A percentile compares a stretch with the other conserved stretches of the same genome.
Conservation (phyloP, 1,140 invertebrate species). For the Pseudomyrmex dendroicus region DNA sequence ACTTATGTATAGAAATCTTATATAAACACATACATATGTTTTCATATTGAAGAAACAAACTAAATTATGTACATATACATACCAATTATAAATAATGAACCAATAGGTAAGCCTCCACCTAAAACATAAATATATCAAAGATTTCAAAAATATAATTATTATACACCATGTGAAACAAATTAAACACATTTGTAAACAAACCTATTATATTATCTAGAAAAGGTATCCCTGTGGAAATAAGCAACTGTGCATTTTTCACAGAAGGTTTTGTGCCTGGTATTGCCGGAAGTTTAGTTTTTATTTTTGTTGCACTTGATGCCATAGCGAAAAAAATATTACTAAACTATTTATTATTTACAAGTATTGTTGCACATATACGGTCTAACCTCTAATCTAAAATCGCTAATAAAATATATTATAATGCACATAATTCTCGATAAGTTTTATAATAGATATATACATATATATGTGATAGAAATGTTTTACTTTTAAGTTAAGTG, state of each 20-base stretch:
- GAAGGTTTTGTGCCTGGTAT: slow-evolving; percentile 89
- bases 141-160: slow-evolving; percentile 67
- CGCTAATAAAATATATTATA: too few species aligned
- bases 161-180: slow-evolving; percentile 43
- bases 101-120: slow-evolving; percentile 88
- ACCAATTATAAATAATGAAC: slow-evolving; percentile 87
- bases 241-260: slow-evolving; percentile 88
- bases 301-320: slow-evolving; percentile 22
- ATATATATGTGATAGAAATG: too few species aligned
- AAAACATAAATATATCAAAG: slow-evolving; percentile 72
- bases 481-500: too few species aligned
- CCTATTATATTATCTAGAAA: slow-evolving; percentile 90
- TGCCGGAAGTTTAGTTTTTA: slow-evolving; percentile 72
- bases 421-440: too few species aligned
- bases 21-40: neutral
- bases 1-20: neutral
- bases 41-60: neutral
- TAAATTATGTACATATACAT: slow-evolving; percentile 63
- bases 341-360: neutral
- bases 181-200: slow-evolving; percentile 66
- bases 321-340: neutral
- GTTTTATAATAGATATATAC: too few species aligned
- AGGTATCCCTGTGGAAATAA: slow-evolving; percentile 89
- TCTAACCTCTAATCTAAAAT: too few species aligned
- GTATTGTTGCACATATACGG: neutral